A percentile compares a stretch with the other conserved stretches of the same genome.
These are phyloP conservation scores for Dreissena polymorpha DNA, from an alignment of 1,140 invertebrate genomes.

Conservation along the genomic window DNA sequence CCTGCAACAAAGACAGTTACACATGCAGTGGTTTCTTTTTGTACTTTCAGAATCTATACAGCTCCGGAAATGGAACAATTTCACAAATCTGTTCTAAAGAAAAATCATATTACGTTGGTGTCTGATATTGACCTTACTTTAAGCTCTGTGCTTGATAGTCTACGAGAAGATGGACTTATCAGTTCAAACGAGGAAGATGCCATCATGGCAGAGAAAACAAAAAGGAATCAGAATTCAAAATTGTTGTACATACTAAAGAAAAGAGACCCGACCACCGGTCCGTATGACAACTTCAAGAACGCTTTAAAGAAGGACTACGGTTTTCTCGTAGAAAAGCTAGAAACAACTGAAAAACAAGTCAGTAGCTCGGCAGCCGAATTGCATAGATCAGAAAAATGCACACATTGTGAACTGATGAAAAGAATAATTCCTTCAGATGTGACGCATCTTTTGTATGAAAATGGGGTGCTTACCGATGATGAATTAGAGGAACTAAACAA, in stretches of 20 bases:
- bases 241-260: constrained; percentile 26
- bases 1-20: no score
- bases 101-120: constrained; percentile 17
- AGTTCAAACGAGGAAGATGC: constrained; percentile 30
- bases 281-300: background rate
- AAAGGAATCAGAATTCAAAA: constrained; percentile 26
- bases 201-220: constrained; percentile 6
- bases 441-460: constrained; percentile 30
- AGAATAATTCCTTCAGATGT: constrained; percentile 26
- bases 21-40: background rate
- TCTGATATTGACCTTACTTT: constrained; percentile 14
- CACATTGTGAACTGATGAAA: constrained; percentile 13
- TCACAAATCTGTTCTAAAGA: background rate
- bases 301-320: constrained; percentile 25
- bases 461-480: constrained; percentile 34
- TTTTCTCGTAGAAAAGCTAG: constrained; percentile 13
- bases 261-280: background rate
- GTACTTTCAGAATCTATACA: background rate
- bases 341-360: background rate
- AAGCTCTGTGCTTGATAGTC: constrained; percentile 7
- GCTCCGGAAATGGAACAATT: background rate
- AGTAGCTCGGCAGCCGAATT: background rate
- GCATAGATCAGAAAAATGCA: background rate
- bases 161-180: constrained; percentile 24
- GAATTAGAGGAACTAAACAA: constrained; percentile 22